Conservation (phyloP, 2,888 invertebrate genomes). For the Steinernema scapterisci region DNA sequence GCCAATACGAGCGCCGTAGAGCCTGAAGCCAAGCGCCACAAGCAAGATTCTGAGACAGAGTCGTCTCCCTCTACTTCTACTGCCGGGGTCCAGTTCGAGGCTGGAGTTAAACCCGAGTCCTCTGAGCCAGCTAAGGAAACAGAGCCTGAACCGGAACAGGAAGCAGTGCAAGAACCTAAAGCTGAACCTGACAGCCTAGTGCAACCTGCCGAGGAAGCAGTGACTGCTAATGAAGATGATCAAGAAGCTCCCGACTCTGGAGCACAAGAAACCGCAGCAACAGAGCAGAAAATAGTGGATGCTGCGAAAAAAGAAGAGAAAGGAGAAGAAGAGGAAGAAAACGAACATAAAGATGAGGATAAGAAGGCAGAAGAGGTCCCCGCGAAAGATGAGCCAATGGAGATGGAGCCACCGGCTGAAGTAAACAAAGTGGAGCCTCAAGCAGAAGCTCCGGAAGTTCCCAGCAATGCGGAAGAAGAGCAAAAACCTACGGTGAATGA, state of each 20-base stretch:
- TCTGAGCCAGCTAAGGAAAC: no score
- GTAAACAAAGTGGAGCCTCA: not conserved
- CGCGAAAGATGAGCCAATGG: no score
- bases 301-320: conserved; percentile 21
- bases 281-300: not conserved
- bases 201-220: conserved; percentile 24
- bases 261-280: conserved; percentile 1
- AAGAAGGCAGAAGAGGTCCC: conserved; percentile 8
- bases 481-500: not conserved
- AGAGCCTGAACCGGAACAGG: not conserved
- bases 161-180: not conserved
- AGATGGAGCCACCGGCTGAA: conserved; percentile 33
- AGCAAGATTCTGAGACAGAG: not conserved
- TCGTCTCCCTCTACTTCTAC: not conserved
- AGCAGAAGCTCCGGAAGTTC: not conserved
- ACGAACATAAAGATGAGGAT: not conserved
- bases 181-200: not conserved
- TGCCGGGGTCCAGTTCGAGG: no score
- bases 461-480: not conserved
- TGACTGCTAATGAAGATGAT: conserved; percentile 6
- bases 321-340: conserved; percentile 11
- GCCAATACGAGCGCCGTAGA: not conserved
- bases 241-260: conserved; percentile 17
- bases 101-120: no score
- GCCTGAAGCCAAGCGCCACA: conserved; percentile 33